Evolutionary conservation across 2,797 vertebrate genomes (phyloP), one percentile per base, ranked within the genome.

Genomic region (Sebastes goodei): DNA sequence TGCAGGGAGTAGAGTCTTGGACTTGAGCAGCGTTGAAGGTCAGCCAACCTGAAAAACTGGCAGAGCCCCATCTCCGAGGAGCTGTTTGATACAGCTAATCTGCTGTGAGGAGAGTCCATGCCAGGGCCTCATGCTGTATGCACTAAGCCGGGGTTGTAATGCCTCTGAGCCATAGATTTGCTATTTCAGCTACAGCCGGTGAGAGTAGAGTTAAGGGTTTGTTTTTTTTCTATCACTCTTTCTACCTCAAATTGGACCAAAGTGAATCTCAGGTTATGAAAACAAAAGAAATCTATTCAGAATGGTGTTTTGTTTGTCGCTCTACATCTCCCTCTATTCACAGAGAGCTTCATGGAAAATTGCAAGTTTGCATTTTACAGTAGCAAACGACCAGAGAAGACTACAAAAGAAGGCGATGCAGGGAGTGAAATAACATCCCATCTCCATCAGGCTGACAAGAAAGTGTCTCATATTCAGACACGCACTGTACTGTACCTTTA

Each of bases 21-120:
- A 60, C 56, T 71, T 55, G 59, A 52, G 73, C 65, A 66, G 25
- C 10, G 1, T n/a, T 90, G 87, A 84, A 91, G 84, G 88, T 90
- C 87, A 78, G 78, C 78, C 72, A 80, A 61, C 25, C 4, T 81
- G 71, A 61, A 76, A 76, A 76, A 64, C 12, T 80, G 71, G 25
- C 70, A 70, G 70, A 66, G 62, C 55, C 72, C 29, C 23, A 46
- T 78, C 79, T 88, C 74, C 55, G 55, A 82, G 67, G 60, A 69
- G 70, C 46, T 30, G 74, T 85, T 76, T 80, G 59, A 78, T 71
- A 64, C 52, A 77, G 72, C 67, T 79, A 74, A 71, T 76, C 67
- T 78, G 49, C 71, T 65, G 61, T 30, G 21, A 72, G 71, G 57
- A 71, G 33, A 42, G 53, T 73, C 38, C 6, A 55, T 20, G 38